phyloP scores from a whole-genome alignment of 2,888 invertebrate genomes.

The Macrosiphum euphorbiae region DNA sequence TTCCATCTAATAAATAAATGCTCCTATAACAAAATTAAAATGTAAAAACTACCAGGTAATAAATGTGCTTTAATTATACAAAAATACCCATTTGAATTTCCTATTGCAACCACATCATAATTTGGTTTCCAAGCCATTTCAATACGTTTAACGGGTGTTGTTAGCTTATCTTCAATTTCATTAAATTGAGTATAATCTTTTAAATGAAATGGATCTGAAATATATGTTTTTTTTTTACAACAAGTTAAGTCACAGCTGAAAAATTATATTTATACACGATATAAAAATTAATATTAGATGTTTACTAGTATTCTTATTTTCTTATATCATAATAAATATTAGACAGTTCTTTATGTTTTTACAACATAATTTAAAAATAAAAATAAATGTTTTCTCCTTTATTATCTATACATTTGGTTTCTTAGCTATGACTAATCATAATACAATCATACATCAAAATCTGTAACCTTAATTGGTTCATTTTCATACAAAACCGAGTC shows the following conservation, averaged over 20 bases:
- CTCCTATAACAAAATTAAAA: slow-evolving; percentile 35
- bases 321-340: background rate
- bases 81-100: slow-evolving; percentile 76
- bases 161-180: slow-evolving; percentile 55
- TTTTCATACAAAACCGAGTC: no score
- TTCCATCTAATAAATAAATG: slow-evolving; percentile 59
- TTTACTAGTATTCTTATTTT: background rate
- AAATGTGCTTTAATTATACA: background rate
- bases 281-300: background rate
- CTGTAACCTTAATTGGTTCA: no score
- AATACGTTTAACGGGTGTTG: slow-evolving; percentile 51
- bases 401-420: no score
- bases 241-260: background rate
- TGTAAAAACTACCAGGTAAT: background rate
- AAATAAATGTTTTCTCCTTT: background rate
- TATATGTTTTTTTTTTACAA: background rate
- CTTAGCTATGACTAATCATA: no score
- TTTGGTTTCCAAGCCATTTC: slow-evolving; percentile 77
- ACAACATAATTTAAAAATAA: background rate
- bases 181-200: slow-evolving; percentile 53
- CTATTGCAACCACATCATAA: slow-evolving; percentile 75
- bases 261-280: background rate
- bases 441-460: no score
- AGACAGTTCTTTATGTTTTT: background rate
- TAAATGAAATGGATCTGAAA: slow-evolving; percentile 47